These are phyloP conservation scores for Caenorhabditis sp. DNA, from an alignment of 2,888 invertebrate genomes.

Conservation along the genomic window DNA sequence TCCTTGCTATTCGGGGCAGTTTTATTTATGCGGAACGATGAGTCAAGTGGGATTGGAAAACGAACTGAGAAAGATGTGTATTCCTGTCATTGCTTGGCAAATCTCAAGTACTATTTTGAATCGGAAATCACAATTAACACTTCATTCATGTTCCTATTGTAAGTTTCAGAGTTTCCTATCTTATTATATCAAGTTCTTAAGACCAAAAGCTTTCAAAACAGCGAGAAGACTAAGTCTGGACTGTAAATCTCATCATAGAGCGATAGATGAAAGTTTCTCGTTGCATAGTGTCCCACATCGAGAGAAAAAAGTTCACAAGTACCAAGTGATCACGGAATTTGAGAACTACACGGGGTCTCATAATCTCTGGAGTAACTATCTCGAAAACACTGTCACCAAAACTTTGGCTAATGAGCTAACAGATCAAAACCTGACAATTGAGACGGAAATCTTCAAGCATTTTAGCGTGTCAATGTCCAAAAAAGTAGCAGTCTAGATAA, in stretches of 20 bases:
- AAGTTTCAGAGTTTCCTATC: not conserved
- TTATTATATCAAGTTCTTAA: not conserved
- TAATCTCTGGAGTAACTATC: constrained; percentile 40
- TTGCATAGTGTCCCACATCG: constrained; percentile 43
- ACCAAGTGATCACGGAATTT: constrained; percentile 45
- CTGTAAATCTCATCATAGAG: not conserved
- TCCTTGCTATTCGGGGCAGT: constrained; percentile 46
- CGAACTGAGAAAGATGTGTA: constrained; percentile 52
- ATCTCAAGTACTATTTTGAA: constrained; percentile 58
- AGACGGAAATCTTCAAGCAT: constrained; percentile 12
- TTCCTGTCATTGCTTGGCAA: constrained; percentile 24
- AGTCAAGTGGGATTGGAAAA: constrained; percentile 14
- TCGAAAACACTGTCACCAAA: constrained; percentile 2
- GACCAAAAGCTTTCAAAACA: constrained; percentile 25
- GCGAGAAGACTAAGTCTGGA: constrained; percentile 17
- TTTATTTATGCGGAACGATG: constrained; percentile 29
- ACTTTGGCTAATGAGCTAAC: constrained; percentile 23
- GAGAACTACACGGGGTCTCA: constrained; percentile 15
- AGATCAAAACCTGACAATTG: constrained; percentile 22
- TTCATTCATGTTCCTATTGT: constrained; percentile 50
- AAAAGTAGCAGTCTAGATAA: constrained; percentile 4
- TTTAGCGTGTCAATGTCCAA: constrained; percentile 28
- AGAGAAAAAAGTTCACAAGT: constrained; percentile 56
- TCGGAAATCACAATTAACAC: constrained; percentile 55
- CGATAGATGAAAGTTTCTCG: constrained; percentile 40